Evolutionary conservation across 2,113 vertebrate genomes (phyloP).

Genomic region (Centropus bengalensis): DNA sequence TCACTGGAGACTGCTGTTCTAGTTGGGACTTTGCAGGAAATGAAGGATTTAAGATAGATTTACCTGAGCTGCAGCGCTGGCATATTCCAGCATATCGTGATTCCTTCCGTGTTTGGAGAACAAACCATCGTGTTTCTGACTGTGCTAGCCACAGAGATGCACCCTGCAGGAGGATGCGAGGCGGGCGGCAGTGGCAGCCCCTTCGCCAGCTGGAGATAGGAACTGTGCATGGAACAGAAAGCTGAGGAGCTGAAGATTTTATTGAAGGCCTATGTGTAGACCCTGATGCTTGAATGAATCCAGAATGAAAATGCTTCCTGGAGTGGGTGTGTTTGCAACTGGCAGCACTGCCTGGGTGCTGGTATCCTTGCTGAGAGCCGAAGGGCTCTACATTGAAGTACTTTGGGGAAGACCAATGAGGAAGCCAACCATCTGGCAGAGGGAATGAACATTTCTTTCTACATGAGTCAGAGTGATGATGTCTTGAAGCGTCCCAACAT

Average conservation of each 20-base stretch:
- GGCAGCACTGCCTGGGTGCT: conserved; percentile 91
- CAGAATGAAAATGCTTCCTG: conserved; percentile 88
- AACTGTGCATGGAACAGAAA: conserved; percentile 4
- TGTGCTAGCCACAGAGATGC: too few species aligned
- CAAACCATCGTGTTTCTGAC: background rate
- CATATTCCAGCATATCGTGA: fast-evolving
- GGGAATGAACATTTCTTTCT: conserved; percentile 91
- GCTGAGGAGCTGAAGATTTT: background rate
- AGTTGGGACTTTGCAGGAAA: background rate
- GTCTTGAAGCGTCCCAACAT: conserved; percentile 94
- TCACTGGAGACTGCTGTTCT: background rate
- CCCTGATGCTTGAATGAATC: conserved; percentile 30
- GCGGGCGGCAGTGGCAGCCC: too few species aligned
- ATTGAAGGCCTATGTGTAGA: background rate
- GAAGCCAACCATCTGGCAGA: conserved; percentile 89
- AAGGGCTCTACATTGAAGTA: conserved; percentile 92
- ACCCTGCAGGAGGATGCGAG: too few species aligned
- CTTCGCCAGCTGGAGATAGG: conserved; percentile 14
- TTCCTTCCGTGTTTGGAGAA: background rate
- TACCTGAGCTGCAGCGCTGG: background rate
- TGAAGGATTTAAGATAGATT: background rate
- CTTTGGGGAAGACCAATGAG: conserved; percentile 93
- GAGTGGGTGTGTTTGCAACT: conserved; percentile 95
- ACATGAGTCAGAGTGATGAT: conserved; percentile 91
- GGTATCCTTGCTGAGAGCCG: conserved; percentile 89